Conservation (phyloP, 1,140 invertebrate species). For the Antheraea mylitta region DNA sequence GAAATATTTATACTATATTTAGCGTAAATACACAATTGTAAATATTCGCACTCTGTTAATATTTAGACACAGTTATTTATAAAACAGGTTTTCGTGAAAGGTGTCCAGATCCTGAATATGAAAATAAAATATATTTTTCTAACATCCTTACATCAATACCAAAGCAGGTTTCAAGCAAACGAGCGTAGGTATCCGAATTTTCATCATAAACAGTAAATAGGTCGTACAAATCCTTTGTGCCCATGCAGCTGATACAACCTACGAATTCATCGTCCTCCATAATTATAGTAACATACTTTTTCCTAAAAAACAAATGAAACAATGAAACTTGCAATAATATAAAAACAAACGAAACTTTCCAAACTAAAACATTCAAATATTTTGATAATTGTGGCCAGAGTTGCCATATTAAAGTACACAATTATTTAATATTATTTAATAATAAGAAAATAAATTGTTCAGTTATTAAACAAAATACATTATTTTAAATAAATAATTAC, state of each 20-base stretch:
- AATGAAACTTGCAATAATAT: neutral
- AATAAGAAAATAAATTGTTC: no score
- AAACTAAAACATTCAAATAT: no score
- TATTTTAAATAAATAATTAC: no score
- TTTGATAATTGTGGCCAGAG: no score
- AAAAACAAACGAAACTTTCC: neutral
- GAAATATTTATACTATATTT: neutral
- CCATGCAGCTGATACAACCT: conserved; percentile 72
- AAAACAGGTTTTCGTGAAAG: neutral
- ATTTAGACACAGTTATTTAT: no score
- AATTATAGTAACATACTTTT: conserved; percentile 15
- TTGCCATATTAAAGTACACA: no score
- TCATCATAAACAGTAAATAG: conserved; percentile 64
- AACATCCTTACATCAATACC: conserved; percentile 51
- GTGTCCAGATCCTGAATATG: neutral
- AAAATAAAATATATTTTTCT: conserved; percentile 21
- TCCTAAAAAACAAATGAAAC: neutral
- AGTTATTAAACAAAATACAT: no score
- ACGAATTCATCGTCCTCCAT: conserved; percentile 66
- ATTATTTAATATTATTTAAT: no score
- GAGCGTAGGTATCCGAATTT: conserved; percentile 63
- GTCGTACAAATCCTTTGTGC: conserved; percentile 66
- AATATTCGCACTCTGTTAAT: no score
- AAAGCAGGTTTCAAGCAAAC: conserved; percentile 68
- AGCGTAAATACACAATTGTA: no score